Conservation (phyloP, 1,140 invertebrate species). For the Brachionus rubens region DNA sequence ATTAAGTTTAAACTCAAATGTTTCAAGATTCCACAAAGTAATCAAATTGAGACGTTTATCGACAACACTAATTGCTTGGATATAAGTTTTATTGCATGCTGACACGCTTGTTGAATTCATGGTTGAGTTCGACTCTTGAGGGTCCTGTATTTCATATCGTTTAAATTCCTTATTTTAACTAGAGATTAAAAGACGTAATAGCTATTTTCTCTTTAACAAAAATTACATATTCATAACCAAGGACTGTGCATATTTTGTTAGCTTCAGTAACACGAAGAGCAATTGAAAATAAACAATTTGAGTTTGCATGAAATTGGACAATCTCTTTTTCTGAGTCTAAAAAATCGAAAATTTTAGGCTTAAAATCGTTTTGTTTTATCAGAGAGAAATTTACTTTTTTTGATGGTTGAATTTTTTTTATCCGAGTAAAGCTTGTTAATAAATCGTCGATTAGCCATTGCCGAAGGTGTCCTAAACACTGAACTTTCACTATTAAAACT, state of each 20-base stretch:
- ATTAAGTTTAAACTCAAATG: conserved; percentile 14
- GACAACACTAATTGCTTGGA: conserved; percentile 21
- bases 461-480: background rate
- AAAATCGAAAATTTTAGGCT: background rate
- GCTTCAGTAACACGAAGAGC: conserved; percentile 24
- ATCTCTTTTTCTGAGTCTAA: background rate
- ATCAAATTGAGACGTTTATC: conserved; percentile 22
- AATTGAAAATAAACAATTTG: conserved; percentile 39
- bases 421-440: conserved; percentile 29
- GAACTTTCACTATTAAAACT: background rate
- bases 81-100: background rate
- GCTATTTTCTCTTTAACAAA: background rate
- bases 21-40: conserved; percentile 18
- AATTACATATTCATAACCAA: conserved; percentile 16
- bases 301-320: conserved; percentile 39
- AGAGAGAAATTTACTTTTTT: background rate
- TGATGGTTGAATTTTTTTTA: conserved; percentile 32
- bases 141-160: background rate
- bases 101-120: background rate
- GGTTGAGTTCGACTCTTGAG: background rate
- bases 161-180: conserved; percentile 30
- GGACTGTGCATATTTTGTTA: conserved; percentile 24
- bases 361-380: background rate
- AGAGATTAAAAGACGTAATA: background rate
- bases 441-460: background rate